phyloP scores from a whole-genome alignment of 2,888 invertebrate species.

The Punctoribates punctum region DNA sequence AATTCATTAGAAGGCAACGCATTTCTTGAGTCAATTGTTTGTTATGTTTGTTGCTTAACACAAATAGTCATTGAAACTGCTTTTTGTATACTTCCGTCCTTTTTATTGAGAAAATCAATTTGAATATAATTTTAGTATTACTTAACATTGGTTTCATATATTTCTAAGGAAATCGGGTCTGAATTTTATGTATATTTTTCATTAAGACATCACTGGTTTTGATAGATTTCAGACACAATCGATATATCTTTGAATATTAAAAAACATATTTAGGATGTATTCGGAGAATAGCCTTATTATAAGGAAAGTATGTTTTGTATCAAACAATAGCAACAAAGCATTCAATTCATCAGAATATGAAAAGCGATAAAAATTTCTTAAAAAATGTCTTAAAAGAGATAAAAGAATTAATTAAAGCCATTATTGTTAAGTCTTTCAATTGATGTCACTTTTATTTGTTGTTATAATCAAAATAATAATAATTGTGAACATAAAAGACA shows the following conservation, averaged over 20 bases:
- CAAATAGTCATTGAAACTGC: neutral
- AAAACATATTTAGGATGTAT: neutral
- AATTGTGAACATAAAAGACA: neutral
- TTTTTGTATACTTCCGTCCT: neutral
- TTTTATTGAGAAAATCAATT: neutral
- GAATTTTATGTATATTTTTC: neutral
- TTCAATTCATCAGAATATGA: neutral
- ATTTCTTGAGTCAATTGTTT: neutral
- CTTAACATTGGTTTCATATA: neutral
- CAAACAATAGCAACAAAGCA: neutral
- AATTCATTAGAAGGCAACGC: too few species aligned
- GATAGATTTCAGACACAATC: neutral
- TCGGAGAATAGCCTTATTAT: constrained; percentile 4
- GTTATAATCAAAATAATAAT: neutral
- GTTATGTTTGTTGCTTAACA: neutral
- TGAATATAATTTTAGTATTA: neutral
- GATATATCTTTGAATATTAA: neutral
- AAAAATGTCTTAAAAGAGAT: neutral
- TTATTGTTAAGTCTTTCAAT: neutral
- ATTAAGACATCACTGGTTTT: neutral
- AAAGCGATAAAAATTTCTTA: neutral
- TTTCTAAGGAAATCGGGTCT: neutral
- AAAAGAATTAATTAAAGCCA: constrained; percentile 15
- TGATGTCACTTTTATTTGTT: constrained; percentile 17
- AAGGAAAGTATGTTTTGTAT: neutral